Base-by-base conservation (phyloP, 1,140 invertebrate species). In the Megalopta genalis region DNA sequence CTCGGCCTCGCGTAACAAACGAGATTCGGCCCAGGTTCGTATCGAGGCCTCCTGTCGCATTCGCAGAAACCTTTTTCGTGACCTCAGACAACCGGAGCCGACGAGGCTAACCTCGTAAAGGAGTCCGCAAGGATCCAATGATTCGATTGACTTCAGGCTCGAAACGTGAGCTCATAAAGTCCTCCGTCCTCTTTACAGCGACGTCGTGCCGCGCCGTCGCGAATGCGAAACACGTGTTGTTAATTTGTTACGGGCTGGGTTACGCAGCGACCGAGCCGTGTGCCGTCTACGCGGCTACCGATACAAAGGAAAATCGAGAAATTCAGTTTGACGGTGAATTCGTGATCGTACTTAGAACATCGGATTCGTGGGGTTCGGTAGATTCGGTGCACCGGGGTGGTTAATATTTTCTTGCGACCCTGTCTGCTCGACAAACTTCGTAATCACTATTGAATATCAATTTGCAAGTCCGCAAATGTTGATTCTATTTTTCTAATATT, bases 171-270 rank as follows among this genome's bases (percentile, higher is more conserved):
- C 23, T 27, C 49, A 49, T 66, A 60, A 65, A 73, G 57, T 63
- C 37, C 10, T 37, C 32, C 46, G 18, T 6, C 37, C 39, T 57
- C 25, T 74, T 66, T 46, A 27, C 23, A 72, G n/a, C 27, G 18
- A 46, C 2, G 14, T 23, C 68, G 69, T 4, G 1, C 4, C 32
- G 32, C 32, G 32, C 32, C 32, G 32, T 57, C 64, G 49, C 27
- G 76, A 78, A 78, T 78, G 76, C 76, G 60, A 65, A 72, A 78
- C 76, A 78, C 76, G 76, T 78, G 60, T 72, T 63, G 76, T 72
- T 78, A 78, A 78, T 78, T 78, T 57, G 76, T 72, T 52, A 72
- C 76, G 76, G 67, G 32, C 52, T 23, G 37, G 23, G 54, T 68
- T 76, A 69, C 65, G 64, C 32, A 23, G 66, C 4, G 39, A 25